Base-by-base conservation (phyloP, 2,888 invertebrate genomes). In the Cheilosia impressa region DNA sequence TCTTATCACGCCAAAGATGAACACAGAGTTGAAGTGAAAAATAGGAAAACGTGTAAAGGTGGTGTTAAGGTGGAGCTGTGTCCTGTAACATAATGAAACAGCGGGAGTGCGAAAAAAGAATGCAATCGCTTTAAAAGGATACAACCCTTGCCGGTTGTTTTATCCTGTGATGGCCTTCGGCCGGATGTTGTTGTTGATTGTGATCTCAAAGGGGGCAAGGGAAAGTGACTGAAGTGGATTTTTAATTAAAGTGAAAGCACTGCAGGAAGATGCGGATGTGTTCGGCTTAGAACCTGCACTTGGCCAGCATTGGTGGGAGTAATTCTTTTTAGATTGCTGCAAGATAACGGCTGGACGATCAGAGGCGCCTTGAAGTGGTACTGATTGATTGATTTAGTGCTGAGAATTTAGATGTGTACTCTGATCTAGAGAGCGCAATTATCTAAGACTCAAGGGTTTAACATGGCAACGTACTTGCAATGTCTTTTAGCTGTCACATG, bases 171-270 rank as follows among this genome's bases (percentile, higher is more conserved):
- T 81, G 66, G 76, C 85, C 85, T 85, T 85, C 76, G 72, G 81
- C 77, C 66, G 75, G 71, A 81, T 77, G 76, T 63, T 77, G 52
- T 55, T 77, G 71, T 81, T 81, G 85, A 85, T 85, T 80, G 76
- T 72, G 76, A 85, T 81, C 81, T 85, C 85, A 81, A 77, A 85
- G 81, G 81, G 19, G 81, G 76, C 76, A 55, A 58, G 60, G 45
- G 55, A 80, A 80, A 75, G 63, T 85, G 81, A 81, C 77, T 77
- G 66, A 76, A 85, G 81, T 76, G 71, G 76, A 81, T 81, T 85
- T 85, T 85, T 81, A 85, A 85, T 85, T 85, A 85, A 85, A 76
- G 71, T 85, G 76, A 81, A 81, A 85, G 81, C 71, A 66, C 57
- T 76, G 63, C 65, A 55, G 31, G 15, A 76, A 57, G 45, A 13